These are phyloP conservation scores for Melanocharis versteri DNA, from an alignment of 2,113 vertebrate genomes.

Conservation along the genomic window DNA sequence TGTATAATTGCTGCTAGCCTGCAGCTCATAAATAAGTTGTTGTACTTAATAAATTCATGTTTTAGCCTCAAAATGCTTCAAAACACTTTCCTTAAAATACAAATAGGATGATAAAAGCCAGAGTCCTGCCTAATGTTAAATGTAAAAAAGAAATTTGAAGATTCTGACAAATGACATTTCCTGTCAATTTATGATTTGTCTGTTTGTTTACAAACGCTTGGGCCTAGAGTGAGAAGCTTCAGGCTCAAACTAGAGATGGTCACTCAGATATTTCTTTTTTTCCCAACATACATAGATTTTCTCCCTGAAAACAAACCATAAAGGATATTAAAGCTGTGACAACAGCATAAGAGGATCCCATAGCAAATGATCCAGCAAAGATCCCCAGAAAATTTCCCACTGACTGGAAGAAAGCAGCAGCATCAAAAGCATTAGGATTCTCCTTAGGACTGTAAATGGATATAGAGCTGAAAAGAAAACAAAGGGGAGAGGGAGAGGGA, in stretches of 20 bases:
- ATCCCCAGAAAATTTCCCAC: slow-evolving; percentile 82
- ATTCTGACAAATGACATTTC: neutral
- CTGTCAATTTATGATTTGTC: neutral
- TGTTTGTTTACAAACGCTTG: neutral
- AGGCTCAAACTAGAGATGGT: neutral
- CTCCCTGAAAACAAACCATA: slow-evolving; percentile 1
- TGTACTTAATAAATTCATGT: neutral
- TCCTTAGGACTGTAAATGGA: slow-evolving; percentile 79
- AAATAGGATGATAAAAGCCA: neutral
- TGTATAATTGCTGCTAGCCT: neutral
- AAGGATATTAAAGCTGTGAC: slow-evolving; percentile 90
- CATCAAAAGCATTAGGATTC: slow-evolving; percentile 74
- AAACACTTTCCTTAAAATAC: neutral
- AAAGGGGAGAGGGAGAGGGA: neutral
- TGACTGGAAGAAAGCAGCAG: slow-evolving; percentile 76
- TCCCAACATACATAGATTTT: neutral
- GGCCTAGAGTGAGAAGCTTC: neutral
- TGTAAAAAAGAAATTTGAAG: neutral
- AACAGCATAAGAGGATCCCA: slow-evolving; percentile 80
- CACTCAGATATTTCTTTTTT: neutral
- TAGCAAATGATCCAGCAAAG: slow-evolving; percentile 79
- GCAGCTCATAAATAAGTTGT: neutral
- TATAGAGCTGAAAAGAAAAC: slow-evolving; percentile 78
- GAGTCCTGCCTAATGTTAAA: neutral
- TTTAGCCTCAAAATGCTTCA: neutral